Percentiles rank a stretch among this genome's conserved stretches.
These are phyloP conservation scores for Narcine bancroftii DNA, from an alignment of 2,113 vertebrate species.

Conservation along the genomic window DNA sequence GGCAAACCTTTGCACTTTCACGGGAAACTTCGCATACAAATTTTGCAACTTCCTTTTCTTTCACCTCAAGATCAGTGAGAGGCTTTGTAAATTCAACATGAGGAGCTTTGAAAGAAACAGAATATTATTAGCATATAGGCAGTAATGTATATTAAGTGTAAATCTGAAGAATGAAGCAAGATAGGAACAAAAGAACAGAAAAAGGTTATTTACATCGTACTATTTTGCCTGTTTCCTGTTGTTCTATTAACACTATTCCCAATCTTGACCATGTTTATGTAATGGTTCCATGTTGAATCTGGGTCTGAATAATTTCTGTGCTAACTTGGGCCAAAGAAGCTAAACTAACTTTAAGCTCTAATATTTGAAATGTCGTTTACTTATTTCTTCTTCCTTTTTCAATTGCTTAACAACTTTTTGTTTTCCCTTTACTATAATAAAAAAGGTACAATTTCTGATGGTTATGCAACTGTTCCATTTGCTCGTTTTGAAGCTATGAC, in stretches of 20 bases:
- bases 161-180: not conserved
- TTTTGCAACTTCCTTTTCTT: constrained; percentile 83
- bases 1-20: constrained; percentile 73
- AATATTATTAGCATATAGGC: not conserved
- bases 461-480: too few species aligned
- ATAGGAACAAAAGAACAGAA: not conserved
- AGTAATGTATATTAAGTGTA: not conserved
- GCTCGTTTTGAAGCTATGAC: too few species aligned
- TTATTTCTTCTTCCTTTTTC: too few species aligned
- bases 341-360: too few species aligned
- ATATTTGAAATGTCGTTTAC: too few species aligned
- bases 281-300: too few species aligned
- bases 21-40: constrained; percentile 96
- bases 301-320: too few species aligned
- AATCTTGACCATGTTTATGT: too few species aligned
- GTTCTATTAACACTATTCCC: not conserved
- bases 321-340: too few species aligned
- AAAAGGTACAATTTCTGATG: too few species aligned
- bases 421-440: too few species aligned
- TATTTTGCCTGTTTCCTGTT: not conserved
- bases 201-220: not conserved
- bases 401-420: too few species aligned
- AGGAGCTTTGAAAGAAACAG: constrained; percentile 63
- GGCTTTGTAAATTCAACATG: constrained; percentile 87
- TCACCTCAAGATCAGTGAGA: constrained; percentile 83